A percentile compares a stretch with the other conserved stretches of the same genome.
Evolutionary conservation across 2,888 invertebrate genomes (phyloP).

Genomic region (Mythimna lalbum): DNA sequence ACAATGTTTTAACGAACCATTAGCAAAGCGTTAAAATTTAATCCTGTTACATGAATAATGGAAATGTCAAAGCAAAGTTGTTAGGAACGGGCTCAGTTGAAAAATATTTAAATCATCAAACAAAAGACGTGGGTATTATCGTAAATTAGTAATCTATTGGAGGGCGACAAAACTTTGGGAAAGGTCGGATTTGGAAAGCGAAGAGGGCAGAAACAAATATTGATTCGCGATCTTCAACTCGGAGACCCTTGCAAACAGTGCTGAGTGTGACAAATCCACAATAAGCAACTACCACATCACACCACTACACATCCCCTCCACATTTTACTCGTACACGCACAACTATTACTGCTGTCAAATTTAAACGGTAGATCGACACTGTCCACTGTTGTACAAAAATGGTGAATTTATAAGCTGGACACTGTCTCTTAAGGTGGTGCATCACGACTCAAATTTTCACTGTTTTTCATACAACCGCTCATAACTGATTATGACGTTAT

Average conservation of each 20-base stretch:
- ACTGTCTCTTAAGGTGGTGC: no score
- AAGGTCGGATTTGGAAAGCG: conserved; percentile 79
- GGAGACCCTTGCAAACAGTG: conserved; percentile 72
- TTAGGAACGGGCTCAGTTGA: conserved; percentile 9
- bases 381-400: no score
- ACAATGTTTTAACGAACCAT: conserved; percentile 41
- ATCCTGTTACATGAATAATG: conserved; percentile 31
- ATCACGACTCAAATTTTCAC: no score
- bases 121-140: conserved; percentile 47
- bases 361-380: no score
- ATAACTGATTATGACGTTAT: no score
- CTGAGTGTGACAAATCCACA: no score
- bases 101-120: conserved; percentile 35
- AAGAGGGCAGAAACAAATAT: conserved; percentile 79
- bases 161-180: conserved; percentile 68
- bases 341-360: no score
- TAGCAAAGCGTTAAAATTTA: conserved; percentile 32
- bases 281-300: no score
- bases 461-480: no score
- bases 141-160: conserved; percentile 68
- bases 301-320: no score
- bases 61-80: conserved; percentile 22
- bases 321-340: no score
- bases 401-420: no score
- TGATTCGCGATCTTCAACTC: conserved; percentile 78